Conservation (phyloP, 2,888 invertebrate genomes). For the Sipha maydis region DNA sequence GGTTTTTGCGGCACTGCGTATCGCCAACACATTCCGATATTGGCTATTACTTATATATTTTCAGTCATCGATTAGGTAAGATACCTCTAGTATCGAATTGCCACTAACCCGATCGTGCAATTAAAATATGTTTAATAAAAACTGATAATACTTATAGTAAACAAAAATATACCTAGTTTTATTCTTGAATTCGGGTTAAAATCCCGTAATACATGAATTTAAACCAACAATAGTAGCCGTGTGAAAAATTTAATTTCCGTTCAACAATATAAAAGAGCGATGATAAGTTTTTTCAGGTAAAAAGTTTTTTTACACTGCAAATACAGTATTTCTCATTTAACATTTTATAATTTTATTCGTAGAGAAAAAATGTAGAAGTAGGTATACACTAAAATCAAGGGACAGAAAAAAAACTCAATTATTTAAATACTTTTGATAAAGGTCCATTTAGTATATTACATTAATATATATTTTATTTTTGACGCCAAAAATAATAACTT, state of each 20-base stretch:
- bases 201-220: too few relatives aligned
- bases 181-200: too few relatives aligned
- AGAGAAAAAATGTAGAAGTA: neutral
- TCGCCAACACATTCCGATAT: too few relatives aligned
- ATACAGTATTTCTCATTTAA: constrained; percentile 55
- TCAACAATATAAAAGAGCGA: constrained; percentile 15
- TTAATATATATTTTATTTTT: constrained; percentile 22
- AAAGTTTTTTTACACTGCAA: neutral
- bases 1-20: too few relatives aligned
- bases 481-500: constrained; percentile 38
- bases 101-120: too few relatives aligned
- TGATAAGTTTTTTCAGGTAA: neutral
- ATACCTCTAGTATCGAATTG: too few relatives aligned
- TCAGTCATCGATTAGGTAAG: too few relatives aligned
- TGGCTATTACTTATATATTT: too few relatives aligned
- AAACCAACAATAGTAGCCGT: neutral
- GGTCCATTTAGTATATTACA: constrained; percentile 42
- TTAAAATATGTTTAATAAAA: too few relatives aligned
- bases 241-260: constrained; percentile 28
- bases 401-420: neutral
- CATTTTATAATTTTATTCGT: constrained; percentile 44
- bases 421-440: constrained; percentile 39
- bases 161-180: too few relatives aligned
- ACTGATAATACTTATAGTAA: too few relatives aligned
- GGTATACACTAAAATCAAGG: neutral